Base-by-base conservation (phyloP, 37 sponge, comb jelly and placozoan genomes). In the Spongilla lacustris region DNA sequence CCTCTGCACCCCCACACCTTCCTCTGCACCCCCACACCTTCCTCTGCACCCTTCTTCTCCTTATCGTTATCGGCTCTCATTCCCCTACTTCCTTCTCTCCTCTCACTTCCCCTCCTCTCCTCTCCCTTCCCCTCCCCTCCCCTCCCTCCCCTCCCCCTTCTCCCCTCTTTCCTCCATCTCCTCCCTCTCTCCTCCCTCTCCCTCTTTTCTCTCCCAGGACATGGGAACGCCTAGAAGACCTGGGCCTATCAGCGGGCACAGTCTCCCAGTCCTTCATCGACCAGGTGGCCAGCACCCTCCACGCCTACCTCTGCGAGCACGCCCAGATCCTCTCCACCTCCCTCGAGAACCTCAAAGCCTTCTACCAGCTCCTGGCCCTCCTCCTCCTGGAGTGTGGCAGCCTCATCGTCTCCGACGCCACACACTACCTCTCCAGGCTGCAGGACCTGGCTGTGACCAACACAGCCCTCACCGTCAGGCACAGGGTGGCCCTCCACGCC, bases 341-440 rank as follows among this genome's bases (percentile, higher is more conserved):
- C 68, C 29, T 21, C 25, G 74, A 78, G 21, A 78, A 89, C 27
- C 66, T 89, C 17, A 83, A 71, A 19, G 89, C 84, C 25, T 89
- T 78, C 50, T 89, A 89, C 78, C 68, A 71, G 50, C 84, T 89
- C 26, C 78, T 89, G 10, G 76, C 58, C 50, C 89, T 89, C 19
- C 36, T 89, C 28, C 36, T 74, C 5, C 74, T 89, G n/a, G 89
- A 89, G 68, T 79, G 83, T 58, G 76, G 75, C 49, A 74, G 33
- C 74, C 32, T 34, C 74, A 31, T 74, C 74, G 34, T 74, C 32
- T 29, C 74, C 32, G 89, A 89, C 58, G 69, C 78, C 67, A 38
- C 78, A 6, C n/a, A 33, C 34, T 71, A 41, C 31, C 66, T 83
- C 70, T 66, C 36, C 37, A 32, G 69, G 29, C 73, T 89, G 21